Base-by-base conservation (phyloP, 2,797 vertebrate genomes). In the Vultur gryphus region DNA sequence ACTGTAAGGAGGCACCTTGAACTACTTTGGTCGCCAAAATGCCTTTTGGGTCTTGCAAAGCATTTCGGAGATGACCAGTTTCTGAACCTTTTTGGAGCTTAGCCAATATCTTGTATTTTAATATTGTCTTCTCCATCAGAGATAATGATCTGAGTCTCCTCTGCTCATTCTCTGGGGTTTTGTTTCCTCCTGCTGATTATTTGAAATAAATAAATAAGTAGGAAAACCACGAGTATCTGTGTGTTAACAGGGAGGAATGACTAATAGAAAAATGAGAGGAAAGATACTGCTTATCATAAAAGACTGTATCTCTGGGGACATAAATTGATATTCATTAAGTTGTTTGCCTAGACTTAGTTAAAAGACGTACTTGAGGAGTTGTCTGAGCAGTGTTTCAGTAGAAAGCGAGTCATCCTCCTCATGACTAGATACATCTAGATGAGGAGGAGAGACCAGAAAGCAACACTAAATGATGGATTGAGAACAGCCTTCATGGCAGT, bases 291-390 rank as follows among this genome's bases (percentile, higher is more conserved):
- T 88, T 84, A 89, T 91, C 90, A 86, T 91, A 81, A 66, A 93
- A 89, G 70, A 78, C 71, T 84, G 1, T 72, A 54, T 85, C 94
- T 96, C 86, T 66, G 72, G 95, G 93, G 87, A 66, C 88, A 77
- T 90, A 91, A 91, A 93, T 94, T 93, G 91, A 48, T 92, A 82
- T 96, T 96, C 96, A 94, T 96, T 95, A 96, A 96, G 76, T 91
- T 96, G 86, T 93, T 96, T 96, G 94, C 90, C 71, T 89, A 92
- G 90, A 72, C 82, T 92, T 91, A 2, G 46, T 96, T 96, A 95
- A 92, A 95, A 96, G 84, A 69, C 0, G 0, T 84, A 85, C 49
- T 83, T 86, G 89, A 92, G 87, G 84, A 96, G 71, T 84, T 96
- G 94, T 92, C 73, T 90, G 86, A 93, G 57, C 48, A 35, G 55